Evolutionary conservation across 2,113 vertebrate genomes (phyloP).

Genomic region (Psammodynastes pulverulentus): DNA sequence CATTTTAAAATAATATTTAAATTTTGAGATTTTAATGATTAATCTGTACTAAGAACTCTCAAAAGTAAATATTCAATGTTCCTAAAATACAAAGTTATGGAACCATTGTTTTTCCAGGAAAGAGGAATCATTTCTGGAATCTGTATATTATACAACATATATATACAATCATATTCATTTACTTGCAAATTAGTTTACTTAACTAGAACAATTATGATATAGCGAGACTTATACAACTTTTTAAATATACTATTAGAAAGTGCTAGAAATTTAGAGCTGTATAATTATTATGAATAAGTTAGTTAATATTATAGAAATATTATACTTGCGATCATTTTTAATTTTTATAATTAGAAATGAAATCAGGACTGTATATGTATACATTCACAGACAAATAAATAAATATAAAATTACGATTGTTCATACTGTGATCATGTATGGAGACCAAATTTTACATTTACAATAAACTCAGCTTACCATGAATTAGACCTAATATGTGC

Average conservation of each 20-base stretch:
- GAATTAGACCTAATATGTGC: neutral
- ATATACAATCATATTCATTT: neutral
- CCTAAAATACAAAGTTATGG: neutral
- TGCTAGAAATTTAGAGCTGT: neutral
- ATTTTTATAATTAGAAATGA: neutral
- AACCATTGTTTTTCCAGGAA: neutral
- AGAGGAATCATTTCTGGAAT: neutral
- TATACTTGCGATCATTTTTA: neutral
- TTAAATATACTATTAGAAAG: neutral
- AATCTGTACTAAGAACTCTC: neutral
- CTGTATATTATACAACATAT: neutral
- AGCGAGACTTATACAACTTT: neutral
- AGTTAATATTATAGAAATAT: neutral
- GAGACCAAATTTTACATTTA: neutral
- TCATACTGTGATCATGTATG: neutral
- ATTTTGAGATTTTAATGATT: neutral
- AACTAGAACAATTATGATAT: neutral
- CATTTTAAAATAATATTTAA: neutral
- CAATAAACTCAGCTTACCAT: neutral
- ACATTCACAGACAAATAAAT: neutral
- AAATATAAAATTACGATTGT: neutral
- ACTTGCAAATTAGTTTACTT: neutral
- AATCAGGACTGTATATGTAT: neutral
- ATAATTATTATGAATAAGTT: neutral
- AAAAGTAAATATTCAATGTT: neutral